A percentile compares a stretch with the other conserved stretches of the same genome.
These are phyloP conservation scores for Aphelocoma californica DNA, from an alignment of 2,797 vertebrate species.

Conservation along the genomic window DNA sequence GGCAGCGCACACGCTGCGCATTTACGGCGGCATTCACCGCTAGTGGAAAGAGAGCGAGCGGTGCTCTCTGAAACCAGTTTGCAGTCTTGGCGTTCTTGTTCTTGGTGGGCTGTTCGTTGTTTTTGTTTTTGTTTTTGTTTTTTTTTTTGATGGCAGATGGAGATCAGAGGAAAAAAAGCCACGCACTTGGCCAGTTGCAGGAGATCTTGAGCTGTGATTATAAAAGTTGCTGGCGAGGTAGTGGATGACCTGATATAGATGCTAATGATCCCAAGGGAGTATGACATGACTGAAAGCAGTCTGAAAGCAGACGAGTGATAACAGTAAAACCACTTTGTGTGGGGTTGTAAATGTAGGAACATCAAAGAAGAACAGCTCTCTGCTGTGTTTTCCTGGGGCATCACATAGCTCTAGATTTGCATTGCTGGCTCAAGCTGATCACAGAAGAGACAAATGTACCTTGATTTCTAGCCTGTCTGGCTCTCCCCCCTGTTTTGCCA, in stretches of 20 bases:
- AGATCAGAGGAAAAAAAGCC: neutral
- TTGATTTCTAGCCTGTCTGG: neutral
- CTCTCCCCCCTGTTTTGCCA: neutral
- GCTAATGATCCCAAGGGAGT: neutral
- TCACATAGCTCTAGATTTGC: neutral
- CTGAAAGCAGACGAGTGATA: neutral
- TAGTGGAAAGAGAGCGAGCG: fast-evolving
- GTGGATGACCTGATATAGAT: neutral
- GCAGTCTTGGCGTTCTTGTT: neutral
- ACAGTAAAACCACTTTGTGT: neutral
- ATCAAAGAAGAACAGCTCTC: neutral
- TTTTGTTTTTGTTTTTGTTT: no score
- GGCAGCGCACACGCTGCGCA: neutral
- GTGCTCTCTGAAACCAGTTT: neutral
- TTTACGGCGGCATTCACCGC: fast-evolving
- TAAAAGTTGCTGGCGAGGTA: neutral
- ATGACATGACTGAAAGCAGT: neutral
- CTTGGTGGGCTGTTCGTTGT: neutral
- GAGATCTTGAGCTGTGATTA: neutral
- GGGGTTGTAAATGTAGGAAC: neutral
- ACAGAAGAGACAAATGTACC: neutral
- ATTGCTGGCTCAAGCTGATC: neutral
- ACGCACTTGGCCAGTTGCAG: neutral
- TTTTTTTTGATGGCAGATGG: neutral
- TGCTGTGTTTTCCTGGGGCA: neutral